Evolutionary conservation across 2,888 invertebrate genomes (phyloP), one percentile per base, ranked within the genome.

Genomic region (Temnothorax unifasciatus): DNA sequence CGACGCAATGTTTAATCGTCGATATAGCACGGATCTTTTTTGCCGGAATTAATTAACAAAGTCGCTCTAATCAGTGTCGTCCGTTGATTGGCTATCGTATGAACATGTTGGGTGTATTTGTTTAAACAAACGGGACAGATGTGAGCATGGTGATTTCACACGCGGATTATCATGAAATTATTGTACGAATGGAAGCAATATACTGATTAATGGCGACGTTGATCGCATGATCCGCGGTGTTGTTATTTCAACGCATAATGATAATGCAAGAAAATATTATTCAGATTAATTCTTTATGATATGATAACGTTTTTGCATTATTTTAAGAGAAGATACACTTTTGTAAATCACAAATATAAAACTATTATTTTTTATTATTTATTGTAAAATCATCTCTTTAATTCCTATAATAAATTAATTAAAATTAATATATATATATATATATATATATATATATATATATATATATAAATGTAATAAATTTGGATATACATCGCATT

Each of bases 161-260:
- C 88, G 87, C 85, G 87, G 89, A 88, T 90, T 89, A 89, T 88
- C 86, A 75, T 82, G 71, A 89, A 89, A 89, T 89, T 88, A 88
- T 86, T 85, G 87, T 86, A 83, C 88, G 86, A 88, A 89, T 89
- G 85, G 85, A 86, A 89, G 88, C 90, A 89, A 87, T 86, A 84
- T 85, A 79, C 84, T 89, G 88, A 89, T 89, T 89, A 89, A 89
- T 89, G 83, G 84, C 64, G 83, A 69, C 73, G 69, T 77, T 76
- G 87, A 88, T 87, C 85, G 41, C 83, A 85, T 69, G 57, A 69
- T 34, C 57, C 47, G 38, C 8, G 34, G 69, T 34, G 13, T 71
- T 81, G 38, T 81, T 81, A 81, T 61, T 81, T 66, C 41, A 71
- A 79, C 13, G 38, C 21, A 59, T 71, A 61, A 71, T 71, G 18